These are phyloP conservation scores for Nycticorax nycticorax DNA, from an alignment of 2,113 vertebrate genomes.

Conservation along the genomic window DNA sequence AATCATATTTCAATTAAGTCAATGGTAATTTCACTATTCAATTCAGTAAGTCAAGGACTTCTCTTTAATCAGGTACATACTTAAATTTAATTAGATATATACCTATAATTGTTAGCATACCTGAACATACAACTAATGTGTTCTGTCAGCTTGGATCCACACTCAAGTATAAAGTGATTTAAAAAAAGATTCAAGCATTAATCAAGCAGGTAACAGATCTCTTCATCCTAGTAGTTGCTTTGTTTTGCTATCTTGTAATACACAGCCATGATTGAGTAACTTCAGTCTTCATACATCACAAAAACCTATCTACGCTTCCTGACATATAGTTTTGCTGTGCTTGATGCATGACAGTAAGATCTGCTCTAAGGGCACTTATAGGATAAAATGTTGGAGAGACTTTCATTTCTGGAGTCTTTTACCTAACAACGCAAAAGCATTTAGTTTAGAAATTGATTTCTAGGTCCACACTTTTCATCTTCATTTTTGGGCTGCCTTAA, in stretches of 20 bases:
- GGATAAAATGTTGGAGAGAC: neutral
- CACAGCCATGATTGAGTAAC: neutral
- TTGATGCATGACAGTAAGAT: neutral
- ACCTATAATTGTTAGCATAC: neutral
- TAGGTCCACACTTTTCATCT: neutral
- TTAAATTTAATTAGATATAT: neutral
- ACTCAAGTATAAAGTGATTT: neutral
- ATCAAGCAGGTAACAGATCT: neutral
- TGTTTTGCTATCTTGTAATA: neutral
- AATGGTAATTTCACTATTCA: neutral
- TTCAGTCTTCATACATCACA: neutral
- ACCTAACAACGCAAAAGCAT: neutral
- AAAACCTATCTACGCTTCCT: neutral
- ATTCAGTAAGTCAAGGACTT: neutral
- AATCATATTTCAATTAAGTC: neutral
- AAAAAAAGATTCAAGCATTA: neutral
- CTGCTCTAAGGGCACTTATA: neutral
- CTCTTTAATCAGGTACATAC: neutral
- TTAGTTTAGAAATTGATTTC: neutral
- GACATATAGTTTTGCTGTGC: neutral
- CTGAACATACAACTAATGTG: neutral
- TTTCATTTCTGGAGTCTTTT: neutral
- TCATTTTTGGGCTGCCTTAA: neutral
- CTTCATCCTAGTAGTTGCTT: neutral
- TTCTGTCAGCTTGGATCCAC: neutral